These are phyloP conservation scores for Ormyrus nitidulus DNA, from an alignment of 2,888 invertebrate species.

Conservation along the genomic window DNA sequence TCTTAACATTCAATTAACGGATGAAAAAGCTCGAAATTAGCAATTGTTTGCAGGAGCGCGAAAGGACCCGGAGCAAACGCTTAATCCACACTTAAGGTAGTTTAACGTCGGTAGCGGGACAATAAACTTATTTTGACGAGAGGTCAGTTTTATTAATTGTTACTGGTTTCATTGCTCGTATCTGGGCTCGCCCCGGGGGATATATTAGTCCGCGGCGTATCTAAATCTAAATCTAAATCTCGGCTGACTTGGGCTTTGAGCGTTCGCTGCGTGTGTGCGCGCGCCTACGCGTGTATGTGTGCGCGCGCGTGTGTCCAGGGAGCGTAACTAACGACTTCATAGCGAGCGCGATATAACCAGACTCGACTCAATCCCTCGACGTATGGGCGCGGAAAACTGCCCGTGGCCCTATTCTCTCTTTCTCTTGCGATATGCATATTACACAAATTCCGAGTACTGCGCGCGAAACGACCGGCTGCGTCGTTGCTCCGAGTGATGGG, in stretches of 20 bases:
- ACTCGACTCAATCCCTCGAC: constrained; percentile 15
- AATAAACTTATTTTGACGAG: too few relatives aligned
- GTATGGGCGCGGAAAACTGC: constrained; percentile 24
- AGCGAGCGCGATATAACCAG: constrained; percentile 56
- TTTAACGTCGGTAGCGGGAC: too few relatives aligned
- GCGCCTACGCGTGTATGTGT: too few relatives aligned
- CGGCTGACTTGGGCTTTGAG: neutral
- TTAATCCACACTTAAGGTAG: too few relatives aligned
- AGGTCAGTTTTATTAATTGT: too few relatives aligned
- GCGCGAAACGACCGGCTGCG: too few relatives aligned
- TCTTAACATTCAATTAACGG: too few relatives aligned
- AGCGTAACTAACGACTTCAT: constrained; percentile 72
- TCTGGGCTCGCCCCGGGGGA: neutral
- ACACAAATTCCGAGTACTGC: too few relatives aligned
- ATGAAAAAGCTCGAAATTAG: too few relatives aligned
- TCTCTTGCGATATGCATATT: neutral
- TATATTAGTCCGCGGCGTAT: constrained; percentile 12
- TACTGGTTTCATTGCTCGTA: neutral
- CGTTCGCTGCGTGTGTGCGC: neutral
- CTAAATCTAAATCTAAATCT: constrained; percentile 24
- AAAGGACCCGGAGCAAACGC: too few relatives aligned
- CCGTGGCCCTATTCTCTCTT: constrained; percentile 10
- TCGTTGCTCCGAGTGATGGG: too few relatives aligned
- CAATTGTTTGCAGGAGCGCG: too few relatives aligned
- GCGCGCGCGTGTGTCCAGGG: constrained; percentile 55